These are phyloP conservation scores for Urocitellus parryii DNA, from an alignment of 2,113 vertebrate genomes.

Conservation along the genomic window DNA sequence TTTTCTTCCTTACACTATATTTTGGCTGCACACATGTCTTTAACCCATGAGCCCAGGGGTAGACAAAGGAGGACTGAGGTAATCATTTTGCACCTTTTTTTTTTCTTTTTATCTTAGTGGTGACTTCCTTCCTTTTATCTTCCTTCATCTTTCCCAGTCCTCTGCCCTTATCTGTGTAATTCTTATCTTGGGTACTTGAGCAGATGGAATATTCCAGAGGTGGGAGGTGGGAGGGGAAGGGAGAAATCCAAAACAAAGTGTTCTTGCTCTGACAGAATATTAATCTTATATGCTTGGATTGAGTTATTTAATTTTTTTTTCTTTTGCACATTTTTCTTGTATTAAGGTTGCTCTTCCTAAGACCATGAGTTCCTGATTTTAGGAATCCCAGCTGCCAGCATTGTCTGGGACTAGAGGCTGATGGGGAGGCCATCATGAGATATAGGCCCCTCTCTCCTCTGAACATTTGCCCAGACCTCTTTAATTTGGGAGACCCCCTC, in stretches of 20 bases:
- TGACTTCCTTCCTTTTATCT: constrained; percentile 80
- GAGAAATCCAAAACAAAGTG: constrained; percentile 80
- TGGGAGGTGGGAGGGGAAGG: constrained; percentile 73
- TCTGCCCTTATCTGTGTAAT: constrained; percentile 82
- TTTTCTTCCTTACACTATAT: constrained; percentile 79
- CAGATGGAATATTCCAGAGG: constrained; percentile 78
- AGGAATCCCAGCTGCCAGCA: constrained; percentile 76
- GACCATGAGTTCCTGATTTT: constrained; percentile 82
- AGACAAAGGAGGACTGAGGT: constrained; percentile 86
- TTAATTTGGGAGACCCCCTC: constrained; percentile 61
- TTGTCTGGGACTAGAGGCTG: constrained; percentile 71
- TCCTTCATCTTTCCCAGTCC: constrained; percentile 72
- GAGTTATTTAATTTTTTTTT: constrained; percentile 88
- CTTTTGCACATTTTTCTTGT: constrained; percentile 89
- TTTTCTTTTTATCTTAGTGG: constrained; percentile 79
- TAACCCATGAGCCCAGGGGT: constrained; percentile 86
- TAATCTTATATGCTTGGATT: constrained; percentile 86
- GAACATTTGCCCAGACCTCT: constrained; percentile 57
- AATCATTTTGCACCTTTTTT: constrained; percentile 86
- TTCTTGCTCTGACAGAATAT: constrained; percentile 83
- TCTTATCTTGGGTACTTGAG: constrained; percentile 86
- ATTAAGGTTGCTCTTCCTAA: constrained; percentile 86
- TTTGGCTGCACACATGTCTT: constrained; percentile 85
- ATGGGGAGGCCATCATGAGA: constrained; percentile 36
- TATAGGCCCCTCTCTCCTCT: constrained; percentile 41